phyloP scores from a whole-genome alignment of 2,797 vertebrate species.

The Xiphorhynchus erythropygius region DNA sequence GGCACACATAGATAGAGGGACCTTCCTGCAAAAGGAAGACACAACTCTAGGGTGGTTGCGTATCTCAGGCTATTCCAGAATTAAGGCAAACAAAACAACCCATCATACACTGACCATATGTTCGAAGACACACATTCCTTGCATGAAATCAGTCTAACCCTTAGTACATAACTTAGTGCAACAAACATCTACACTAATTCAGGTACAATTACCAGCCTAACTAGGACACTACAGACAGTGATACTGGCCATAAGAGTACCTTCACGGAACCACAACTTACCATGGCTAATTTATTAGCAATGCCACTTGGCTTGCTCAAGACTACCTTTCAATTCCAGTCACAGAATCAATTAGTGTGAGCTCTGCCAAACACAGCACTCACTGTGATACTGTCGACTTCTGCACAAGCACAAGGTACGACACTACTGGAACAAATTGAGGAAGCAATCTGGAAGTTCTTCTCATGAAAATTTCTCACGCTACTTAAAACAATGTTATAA shows the following conservation, averaged over 20 bases:
- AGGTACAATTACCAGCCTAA: neutral
- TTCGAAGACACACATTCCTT: neutral
- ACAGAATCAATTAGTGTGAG: neutral
- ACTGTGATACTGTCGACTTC: fast-evolving
- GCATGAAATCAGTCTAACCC: neutral
- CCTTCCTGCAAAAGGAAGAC: neutral
- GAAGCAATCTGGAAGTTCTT: neutral
- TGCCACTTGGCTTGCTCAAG: neutral
- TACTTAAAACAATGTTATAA: neutral
- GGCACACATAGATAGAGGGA: neutral
- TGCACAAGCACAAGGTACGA: neutral
- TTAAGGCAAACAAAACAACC: neutral
- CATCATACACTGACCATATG: fast-evolving
- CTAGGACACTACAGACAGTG: neutral
- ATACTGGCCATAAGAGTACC: fast-evolving
- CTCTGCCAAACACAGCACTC: neutral
- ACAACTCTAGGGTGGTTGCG: neutral
- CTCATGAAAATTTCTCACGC: neutral
- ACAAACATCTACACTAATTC: neutral
- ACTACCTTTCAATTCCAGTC: neutral
- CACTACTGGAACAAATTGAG: neutral
- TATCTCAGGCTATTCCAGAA: neutral
- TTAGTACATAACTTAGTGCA: neutral
- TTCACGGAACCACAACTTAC: neutral
- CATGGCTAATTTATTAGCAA: neutral